Base-by-base conservation (phyloP, 30 jellyfish, hydroid and myxozoan species). In the Hydractinia symbiolongicarpus region DNA sequence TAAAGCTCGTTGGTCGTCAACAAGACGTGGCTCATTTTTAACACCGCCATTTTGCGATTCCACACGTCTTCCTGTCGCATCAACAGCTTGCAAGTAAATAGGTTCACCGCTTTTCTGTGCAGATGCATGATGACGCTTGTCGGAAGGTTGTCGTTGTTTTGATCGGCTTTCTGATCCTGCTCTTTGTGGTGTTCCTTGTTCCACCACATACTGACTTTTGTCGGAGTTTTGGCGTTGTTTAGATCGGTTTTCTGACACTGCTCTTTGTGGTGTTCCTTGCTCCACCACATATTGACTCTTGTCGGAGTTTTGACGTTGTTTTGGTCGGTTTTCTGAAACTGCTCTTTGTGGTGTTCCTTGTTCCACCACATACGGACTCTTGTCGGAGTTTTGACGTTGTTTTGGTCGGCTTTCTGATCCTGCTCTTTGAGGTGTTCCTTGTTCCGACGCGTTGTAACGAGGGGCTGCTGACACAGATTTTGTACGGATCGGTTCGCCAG, bases 71-170 rank as follows among this genome's bases (percentile, higher is more conserved):
- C 69, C 69, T 11, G 78, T 30, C 17, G 80, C 56, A 71, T 71
- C 80, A 13, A 71, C 80, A 71, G 80, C 80, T 71, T 71, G 56
- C 80, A 71, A 20, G 51, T 71, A 71, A 11, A 20, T 20, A 5
- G 69, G 58, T 20, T 71, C 80, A 71, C 61, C 58, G 74, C 4
- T 64, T 64, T 64, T 51, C 74, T 64, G 44, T 30, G 2, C 44
- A 30, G 44, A 30, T 30, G 44, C 44, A 30, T 30, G 44, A 30
- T 30, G 44, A 30, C 44, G 44, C 44, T 30, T 30, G 44, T 30
- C 44, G 44, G 44, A 30, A 30, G 44, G 1, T 30, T 30, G 19
- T 7, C 74, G 74, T 64, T 64, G 19, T 6, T 64, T 9, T 6
- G 74, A 64, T n/a, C 74, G 52, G 19, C 40, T 64, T 64, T 51